These are phyloP conservation scores for Amphiprion percula DNA, from an alignment of 2,113 vertebrate species.

Conservation along the genomic window DNA sequence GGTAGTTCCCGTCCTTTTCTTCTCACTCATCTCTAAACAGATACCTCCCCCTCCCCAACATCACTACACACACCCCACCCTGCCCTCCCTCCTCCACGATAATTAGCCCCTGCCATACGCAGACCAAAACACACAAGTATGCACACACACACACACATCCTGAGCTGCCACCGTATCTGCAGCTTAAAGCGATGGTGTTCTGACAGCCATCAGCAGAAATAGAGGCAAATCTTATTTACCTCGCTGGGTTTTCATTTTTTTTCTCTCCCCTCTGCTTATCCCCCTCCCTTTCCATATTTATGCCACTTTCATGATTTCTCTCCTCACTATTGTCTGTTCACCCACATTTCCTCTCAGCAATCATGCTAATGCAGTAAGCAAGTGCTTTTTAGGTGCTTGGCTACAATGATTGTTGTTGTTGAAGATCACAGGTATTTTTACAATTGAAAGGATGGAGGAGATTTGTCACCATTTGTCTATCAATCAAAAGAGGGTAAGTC, in stretches of 20 bases:
- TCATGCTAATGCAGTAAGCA: constrained; percentile 41
- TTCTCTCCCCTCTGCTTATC: neutral
- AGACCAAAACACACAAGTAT: constrained; percentile 33
- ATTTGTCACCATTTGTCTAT: constrained; percentile 26
- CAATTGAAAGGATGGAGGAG: neutral
- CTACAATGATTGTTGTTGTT: constrained; percentile 11
- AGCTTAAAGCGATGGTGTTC: constrained; percentile 67
- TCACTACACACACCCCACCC: constrained; percentile 8
- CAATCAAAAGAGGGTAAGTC: constrained; percentile 8
- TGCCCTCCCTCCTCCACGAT: constrained; percentile 54
- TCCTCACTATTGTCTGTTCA: constrained; percentile 45
- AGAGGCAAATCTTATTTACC: constrained; percentile 80
- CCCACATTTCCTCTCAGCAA: constrained; percentile 44
- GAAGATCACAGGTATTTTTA: constrained; percentile 20
- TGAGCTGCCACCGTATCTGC: constrained; percentile 66
- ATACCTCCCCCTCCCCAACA: constrained; percentile 2
- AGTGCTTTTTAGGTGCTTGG: constrained; percentile 19
- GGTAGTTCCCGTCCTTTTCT: constrained; percentile 43
- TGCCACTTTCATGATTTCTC: constrained; percentile 59
- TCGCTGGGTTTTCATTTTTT: constrained; percentile 57
- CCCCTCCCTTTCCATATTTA: constrained; percentile 45
- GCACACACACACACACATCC: constrained; percentile 45
- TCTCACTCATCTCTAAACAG: constrained; percentile 60
- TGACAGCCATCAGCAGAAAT: constrained; percentile 82
- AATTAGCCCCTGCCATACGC: constrained; percentile 67